Percentiles rank a stretch among this genome's conserved stretches.
Conservation (phyloP, 2,113 vertebrate genomes). For the Nyctibius bracteatus region DNA sequence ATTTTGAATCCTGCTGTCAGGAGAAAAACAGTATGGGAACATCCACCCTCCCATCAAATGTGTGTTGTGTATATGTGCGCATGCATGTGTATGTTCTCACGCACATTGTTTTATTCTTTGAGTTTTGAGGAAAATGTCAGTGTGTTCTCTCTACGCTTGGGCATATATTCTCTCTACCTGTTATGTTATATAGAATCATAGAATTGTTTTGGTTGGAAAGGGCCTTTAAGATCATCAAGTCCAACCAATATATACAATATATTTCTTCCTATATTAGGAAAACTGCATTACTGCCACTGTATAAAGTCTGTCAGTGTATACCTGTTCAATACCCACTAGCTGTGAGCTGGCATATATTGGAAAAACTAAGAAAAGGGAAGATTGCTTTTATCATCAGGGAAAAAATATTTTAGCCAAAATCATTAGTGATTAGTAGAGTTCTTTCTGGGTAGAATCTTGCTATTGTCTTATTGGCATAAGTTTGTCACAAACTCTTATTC, state of each 20-base stretch:
- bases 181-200: not conserved
- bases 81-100: not conserved
- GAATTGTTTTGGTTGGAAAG: no score
- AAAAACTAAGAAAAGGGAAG: not conserved
- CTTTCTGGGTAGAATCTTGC: not conserved
- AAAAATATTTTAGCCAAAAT: not conserved
- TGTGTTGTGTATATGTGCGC: not conserved
- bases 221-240: no score
- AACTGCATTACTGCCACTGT: not conserved
- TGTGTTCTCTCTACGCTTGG: not conserved
- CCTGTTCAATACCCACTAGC: not conserved
- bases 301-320: not conserved
- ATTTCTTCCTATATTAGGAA: not conserved
- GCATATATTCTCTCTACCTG: not conserved
- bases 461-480: not conserved
- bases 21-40: not conserved
- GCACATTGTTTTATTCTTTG: not conserved
- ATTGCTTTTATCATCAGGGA: not conserved
- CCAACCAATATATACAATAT: not conserved
- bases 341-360: not conserved
- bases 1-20: not conserved
- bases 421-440: not conserved
- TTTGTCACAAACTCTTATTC: not conserved
- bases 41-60: not conserved
- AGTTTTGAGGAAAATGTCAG: not conserved